Evolutionary conservation across 2,888 invertebrate genomes (phyloP).

Genomic region (Thereva unica): DNA sequence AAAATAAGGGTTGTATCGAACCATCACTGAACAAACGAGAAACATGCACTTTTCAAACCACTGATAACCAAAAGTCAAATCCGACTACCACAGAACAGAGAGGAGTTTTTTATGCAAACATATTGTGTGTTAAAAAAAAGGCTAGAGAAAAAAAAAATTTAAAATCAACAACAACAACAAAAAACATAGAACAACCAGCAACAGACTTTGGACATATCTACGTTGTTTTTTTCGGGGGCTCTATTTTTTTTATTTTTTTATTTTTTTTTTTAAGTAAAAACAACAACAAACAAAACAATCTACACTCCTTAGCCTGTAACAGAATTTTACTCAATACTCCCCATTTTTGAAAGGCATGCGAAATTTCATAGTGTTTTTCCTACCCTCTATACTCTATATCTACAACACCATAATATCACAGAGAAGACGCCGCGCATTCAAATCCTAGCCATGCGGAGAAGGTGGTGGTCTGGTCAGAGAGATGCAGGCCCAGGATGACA

Average conservation of each 20-base stretch:
- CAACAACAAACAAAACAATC: slow-evolving; percentile 32
- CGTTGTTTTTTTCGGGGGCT: slow-evolving; percentile 1
- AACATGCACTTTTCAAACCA: too few species aligned
- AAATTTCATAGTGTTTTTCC: slow-evolving; percentile 17
- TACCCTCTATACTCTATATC: slow-evolving; percentile 7
- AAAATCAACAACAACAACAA: not conserved
- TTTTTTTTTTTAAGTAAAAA: slow-evolving; percentile 5
- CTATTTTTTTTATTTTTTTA: slow-evolving; percentile 8
- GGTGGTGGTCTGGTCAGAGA: not conserved
- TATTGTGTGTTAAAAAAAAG: too few species aligned
- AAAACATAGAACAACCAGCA: not conserved
- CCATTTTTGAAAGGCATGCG: slow-evolving; percentile 30
- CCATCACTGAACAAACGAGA: too few species aligned
- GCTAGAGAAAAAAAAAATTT: not conserved
- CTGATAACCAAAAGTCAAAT: too few species aligned
- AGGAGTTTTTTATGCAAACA: too few species aligned
- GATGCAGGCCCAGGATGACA: slow-evolving; percentile 17
- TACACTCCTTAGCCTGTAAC: slow-evolving; percentile 37
- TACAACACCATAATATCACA: slow-evolving; percentile 26
- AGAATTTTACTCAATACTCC: slow-evolving; percentile 35
- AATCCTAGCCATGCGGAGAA: not conserved
- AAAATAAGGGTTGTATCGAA: too few species aligned
- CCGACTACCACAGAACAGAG: too few species aligned
- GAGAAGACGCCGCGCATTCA: slow-evolving; percentile 31
- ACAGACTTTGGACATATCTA: not conserved